Base-by-base conservation (phyloP, 2,113 vertebrate genomes). In the Brachyistius frenatus region DNA sequence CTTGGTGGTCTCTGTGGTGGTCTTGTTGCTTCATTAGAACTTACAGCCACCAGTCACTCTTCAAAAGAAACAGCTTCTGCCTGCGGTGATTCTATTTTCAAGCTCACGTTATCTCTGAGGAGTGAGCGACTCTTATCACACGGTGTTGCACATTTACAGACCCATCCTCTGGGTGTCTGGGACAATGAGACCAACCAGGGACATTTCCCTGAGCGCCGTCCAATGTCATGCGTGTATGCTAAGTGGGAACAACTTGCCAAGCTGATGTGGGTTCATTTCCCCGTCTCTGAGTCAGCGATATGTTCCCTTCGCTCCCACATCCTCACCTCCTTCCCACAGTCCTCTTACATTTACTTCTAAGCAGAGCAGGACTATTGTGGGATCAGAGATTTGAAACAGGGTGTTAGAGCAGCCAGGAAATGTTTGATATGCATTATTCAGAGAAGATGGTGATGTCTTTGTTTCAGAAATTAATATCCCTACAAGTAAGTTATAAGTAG, bases 41-140 rank as follows among this genome's bases (percentile, higher is more conserved):
- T 76, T 56, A 11, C 58, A 73, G 78, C 80, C 44, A 80, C 54
- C 57, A 67, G 68, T 76, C 62, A 78, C 72, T 83, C 87, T 82
- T 88, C 80, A 89, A 83, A 88, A 49, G 57, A 76, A 75, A 53
- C 68, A 66, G 66, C 81, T 35, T n/a, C 32, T 55, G 73, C 86
- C 81, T 80, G 71, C 52, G 71, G 80, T 55, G 83, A 77, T 77
- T 4, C 80, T 88, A 81, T 85, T 87, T 86, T 73, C 67, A 75
- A 78, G 72, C 65, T n/a, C 15, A 23, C 14, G 50, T 57, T 66
- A 46, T 86, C 84, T 77, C 66, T 7, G 67, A 81, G 80, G 84
- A 88, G 62, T 36, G 35, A 74, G 66, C 61, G 64, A 73, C 74
- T 76, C 74, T 37, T 49, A 23, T 23, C 23, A 41, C 68, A 63